A percentile compares a stretch with the other conserved stretches of the same genome.
phyloP scores from a whole-genome alignment of 2,113 vertebrate species.

The Cyanoliseus patagonus region DNA sequence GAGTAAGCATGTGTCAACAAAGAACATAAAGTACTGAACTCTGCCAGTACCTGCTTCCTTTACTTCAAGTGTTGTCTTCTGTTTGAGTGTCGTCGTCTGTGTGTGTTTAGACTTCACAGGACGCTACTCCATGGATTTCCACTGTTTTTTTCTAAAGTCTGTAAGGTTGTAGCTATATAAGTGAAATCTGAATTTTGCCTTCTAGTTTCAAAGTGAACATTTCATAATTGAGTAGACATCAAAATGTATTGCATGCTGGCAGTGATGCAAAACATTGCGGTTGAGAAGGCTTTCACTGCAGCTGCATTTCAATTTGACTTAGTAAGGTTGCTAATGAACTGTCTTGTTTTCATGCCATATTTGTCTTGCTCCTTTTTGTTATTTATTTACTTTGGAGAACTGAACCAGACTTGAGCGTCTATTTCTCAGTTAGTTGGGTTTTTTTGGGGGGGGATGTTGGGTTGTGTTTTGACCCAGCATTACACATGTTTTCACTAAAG shows the following conservation, averaged over 20 bases:
- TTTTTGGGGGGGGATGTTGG: neutral
- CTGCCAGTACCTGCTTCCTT: neutral
- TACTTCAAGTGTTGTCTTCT: neutral
- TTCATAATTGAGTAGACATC: neutral
- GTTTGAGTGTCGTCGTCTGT: neutral
- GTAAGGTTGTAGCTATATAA: neutral
- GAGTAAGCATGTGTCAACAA: neutral
- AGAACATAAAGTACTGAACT: neutral
- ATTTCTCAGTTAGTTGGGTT: neutral
- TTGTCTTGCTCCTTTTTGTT: neutral
- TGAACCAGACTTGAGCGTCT: neutral
- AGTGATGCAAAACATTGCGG: neutral
- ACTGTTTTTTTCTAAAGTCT: neutral
- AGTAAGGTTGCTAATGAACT: neutral
- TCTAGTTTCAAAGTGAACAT: neutral
- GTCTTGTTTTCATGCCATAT: neutral
- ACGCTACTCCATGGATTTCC: neutral
- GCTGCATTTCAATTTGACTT: neutral
- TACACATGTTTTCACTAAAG: neutral
- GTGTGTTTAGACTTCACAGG: neutral
- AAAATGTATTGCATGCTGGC: neutral
- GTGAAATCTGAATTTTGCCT: neutral
- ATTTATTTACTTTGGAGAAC: constrained; percentile 9
- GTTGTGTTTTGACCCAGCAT: neutral
- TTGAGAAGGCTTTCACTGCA: neutral